phyloP scores from a whole-genome alignment of 92 coral and sea anemone species.

The Muricea muricata region DNA sequence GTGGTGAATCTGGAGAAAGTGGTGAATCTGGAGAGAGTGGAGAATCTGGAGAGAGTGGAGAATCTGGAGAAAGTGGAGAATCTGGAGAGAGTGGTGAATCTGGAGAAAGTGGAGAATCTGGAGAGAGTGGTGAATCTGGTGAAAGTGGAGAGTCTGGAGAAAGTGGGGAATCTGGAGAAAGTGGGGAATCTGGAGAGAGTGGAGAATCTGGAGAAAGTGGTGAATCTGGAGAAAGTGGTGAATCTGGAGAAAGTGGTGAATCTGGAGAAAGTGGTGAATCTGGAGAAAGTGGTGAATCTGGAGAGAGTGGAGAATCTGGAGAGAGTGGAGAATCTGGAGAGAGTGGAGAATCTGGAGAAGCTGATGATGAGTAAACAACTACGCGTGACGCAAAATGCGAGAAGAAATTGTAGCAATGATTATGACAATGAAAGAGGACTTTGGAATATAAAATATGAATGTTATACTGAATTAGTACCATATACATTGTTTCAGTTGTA shows the following conservation, averaged over 20 bases:
- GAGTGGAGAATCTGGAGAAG: background rate
- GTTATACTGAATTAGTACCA: background rate
- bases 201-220: slow-evolving; percentile 33
- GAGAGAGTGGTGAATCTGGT: slow-evolving; percentile 36
- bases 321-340: background rate
- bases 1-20: background rate
- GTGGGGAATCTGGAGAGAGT: slow-evolving; percentile 14
- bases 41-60: slow-evolving; percentile 11
- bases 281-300: slow-evolving; percentile 38
- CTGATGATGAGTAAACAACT: background rate
- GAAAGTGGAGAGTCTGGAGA: slow-evolving; percentile 31
- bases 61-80: background rate
- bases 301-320: background rate
- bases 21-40: background rate
- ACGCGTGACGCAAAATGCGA: background rate
- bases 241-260: slow-evolving; percentile 41
- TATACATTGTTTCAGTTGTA: background rate
- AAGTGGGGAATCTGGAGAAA: slow-evolving; percentile 14
- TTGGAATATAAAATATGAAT: background rate
- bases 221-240: slow-evolving; percentile 44
- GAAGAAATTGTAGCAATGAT: background rate
- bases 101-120: slow-evolving; percentile 42
- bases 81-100: slow-evolving; percentile 28
- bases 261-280: slow-evolving; percentile 43
- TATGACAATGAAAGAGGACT: background rate